Conservation (phyloP, 2,888 invertebrate genomes). For the Argynnis bischoffii region DNA sequence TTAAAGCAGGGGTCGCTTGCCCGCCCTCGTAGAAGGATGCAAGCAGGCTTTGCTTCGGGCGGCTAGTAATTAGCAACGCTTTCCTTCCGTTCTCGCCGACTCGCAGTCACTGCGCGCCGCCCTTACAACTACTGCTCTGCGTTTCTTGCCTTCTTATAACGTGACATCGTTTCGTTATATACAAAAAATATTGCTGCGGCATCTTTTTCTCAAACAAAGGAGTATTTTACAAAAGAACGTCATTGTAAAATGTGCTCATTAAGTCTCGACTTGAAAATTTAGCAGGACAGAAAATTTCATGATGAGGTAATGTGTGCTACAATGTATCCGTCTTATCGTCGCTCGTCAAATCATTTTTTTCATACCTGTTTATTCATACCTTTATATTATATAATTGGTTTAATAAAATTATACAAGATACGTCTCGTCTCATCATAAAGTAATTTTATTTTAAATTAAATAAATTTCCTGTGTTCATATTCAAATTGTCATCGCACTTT, state of each 20-base stretch:
- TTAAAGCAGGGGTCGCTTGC: slow-evolving; percentile 30
- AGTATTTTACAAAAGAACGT: slow-evolving; percentile 37
- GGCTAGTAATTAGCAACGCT: slow-evolving; percentile 74
- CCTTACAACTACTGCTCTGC: slow-evolving; percentile 44
- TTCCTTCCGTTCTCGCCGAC: slow-evolving; percentile 69
- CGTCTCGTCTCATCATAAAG: slow-evolving; percentile 40
- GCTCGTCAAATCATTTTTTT: slow-evolving; percentile 12
- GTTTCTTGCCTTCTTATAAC: slow-evolving; percentile 40
- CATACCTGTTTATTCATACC: too few species aligned
- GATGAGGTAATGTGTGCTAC: slow-evolving; percentile 18
- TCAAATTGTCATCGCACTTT: slow-evolving; percentile 79
- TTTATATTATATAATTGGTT: too few species aligned
- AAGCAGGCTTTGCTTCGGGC: slow-evolving; percentile 60
- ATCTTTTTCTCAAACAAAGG: slow-evolving; percentile 36
- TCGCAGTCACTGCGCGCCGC: slow-evolving; percentile 44
- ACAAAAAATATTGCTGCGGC: slow-evolving; percentile 33
- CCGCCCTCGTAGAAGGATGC: slow-evolving; percentile 37
- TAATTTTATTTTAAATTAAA: slow-evolving; percentile 67
- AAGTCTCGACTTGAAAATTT: slow-evolving; percentile 25
- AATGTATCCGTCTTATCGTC: slow-evolving; percentile 10
- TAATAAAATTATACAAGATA: slow-evolving; percentile 34
- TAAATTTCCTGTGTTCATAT: slow-evolving; percentile 72
- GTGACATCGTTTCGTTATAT: slow-evolving; percentile 34
- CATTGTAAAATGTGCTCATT: slow-evolving; percentile 33
- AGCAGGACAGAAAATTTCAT: slow-evolving; percentile 21